Evolutionary conservation across 2,113 vertebrate species (phyloP).

Genomic region (Verasper variegatus): DNA sequence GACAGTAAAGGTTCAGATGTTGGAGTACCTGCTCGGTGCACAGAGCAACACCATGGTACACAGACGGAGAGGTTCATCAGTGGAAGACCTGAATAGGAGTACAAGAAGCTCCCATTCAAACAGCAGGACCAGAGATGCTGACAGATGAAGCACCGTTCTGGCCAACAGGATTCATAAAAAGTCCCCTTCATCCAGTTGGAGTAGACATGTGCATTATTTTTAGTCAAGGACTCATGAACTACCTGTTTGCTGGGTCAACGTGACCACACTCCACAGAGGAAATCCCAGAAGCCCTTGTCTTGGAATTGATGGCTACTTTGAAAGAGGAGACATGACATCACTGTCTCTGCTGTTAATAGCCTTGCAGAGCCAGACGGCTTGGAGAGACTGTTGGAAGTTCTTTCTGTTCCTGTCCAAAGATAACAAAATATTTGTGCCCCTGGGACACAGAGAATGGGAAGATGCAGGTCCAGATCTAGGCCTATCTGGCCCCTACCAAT

Average conservation of each 20-base stretch:
- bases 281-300: constrained; percentile 59
- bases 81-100: constrained; percentile 52
- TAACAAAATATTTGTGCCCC: not conserved
- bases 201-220: not conserved
- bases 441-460: not conserved
- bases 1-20: constrained; percentile 23
- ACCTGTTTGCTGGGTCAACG: not conserved
- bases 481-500: not conserved
- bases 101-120: constrained; percentile 21
- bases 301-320: constrained; percentile 43
- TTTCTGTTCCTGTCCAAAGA: constrained; percentile 9
- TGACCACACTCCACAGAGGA: not conserved
- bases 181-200: not conserved
- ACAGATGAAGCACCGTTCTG: constrained; percentile 1
- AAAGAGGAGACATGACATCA: constrained; percentile 30
- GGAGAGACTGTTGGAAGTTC: not conserved
- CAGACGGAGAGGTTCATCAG: constrained; percentile 22
- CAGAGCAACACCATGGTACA: constrained; percentile 26
- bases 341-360: constrained; percentile 5
- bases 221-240: not conserved
- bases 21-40: constrained; percentile 42
- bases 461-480: not conserved
- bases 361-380: not conserved
- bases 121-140: constrained; percentile 1
- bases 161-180: not conserved